These are phyloP conservation scores for Furnarius figulus DNA, from an alignment of 2,113 vertebrate species.

Conservation along the genomic window DNA sequence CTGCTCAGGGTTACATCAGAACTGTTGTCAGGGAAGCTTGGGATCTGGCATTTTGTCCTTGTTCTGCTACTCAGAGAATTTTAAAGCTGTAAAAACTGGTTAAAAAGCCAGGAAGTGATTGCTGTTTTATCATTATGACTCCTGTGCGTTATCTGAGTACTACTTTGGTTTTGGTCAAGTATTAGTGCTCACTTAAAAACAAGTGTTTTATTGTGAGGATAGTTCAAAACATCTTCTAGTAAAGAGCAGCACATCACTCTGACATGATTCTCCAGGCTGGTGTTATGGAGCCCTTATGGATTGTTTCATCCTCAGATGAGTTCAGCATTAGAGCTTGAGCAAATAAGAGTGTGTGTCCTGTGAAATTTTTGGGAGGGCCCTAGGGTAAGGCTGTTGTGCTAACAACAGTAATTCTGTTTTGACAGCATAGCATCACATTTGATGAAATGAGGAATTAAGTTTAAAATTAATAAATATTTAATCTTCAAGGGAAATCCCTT, in stretches of 20 bases:
- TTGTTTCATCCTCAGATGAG: not conserved
- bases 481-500: not conserved
- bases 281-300: not conserved
- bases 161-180: not conserved
- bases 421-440: not conserved
- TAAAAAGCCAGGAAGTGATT: not conserved
- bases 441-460: not conserved
- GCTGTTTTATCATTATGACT: fast-evolving
- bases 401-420: not conserved
- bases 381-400: not conserved
- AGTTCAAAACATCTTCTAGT: not conserved
- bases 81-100: not conserved
- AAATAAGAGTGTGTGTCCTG: not conserved
- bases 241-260: fast-evolving
- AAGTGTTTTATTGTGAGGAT: not conserved
- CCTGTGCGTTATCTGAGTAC: not conserved
- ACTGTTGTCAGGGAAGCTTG: not conserved
- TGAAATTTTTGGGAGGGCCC: not conserved
- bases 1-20: not conserved
- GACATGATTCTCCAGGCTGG: not conserved
- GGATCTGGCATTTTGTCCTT: not conserved
- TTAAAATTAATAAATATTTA: not conserved
- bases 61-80: not conserved
- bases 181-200: not conserved
- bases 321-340: not conserved